Conservation (phyloP, 2,888 invertebrate genomes). For the Tetranychus truncatus region DNA sequence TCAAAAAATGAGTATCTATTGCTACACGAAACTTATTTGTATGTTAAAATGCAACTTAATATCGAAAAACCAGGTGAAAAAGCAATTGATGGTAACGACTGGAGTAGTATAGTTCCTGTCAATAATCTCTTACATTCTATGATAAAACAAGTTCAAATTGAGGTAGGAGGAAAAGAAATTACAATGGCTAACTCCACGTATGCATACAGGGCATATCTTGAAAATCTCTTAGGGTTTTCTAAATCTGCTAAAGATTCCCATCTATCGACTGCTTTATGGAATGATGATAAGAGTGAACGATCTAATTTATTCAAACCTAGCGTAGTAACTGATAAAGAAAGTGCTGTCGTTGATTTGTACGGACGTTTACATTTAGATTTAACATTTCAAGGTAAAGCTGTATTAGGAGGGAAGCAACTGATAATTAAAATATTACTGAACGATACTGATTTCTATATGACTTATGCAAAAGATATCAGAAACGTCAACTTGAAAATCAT, state of each 20-base stretch:
- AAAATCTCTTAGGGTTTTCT: not conserved
- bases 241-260: slow-evolving; percentile 4
- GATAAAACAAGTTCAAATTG: slow-evolving; percentile 5
- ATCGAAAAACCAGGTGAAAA: not conserved
- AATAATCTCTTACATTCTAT: slow-evolving; percentile 3
- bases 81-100: not conserved
- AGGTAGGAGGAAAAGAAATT: not conserved
- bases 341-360: not conserved
- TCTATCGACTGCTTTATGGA: not conserved
- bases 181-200: not conserved
- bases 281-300: too few relatives aligned
- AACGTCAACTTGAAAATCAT: too few relatives aligned
- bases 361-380: slow-evolving; percentile 5
- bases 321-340: not conserved
- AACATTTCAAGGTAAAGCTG: not conserved
- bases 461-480: too few relatives aligned
- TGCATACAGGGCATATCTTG: slow-evolving; percentile 4
- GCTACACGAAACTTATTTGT: slow-evolving; percentile 5
- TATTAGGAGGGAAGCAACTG: slow-evolving; percentile 1
- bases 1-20: slow-evolving; percentile 7
- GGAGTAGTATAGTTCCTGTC: not conserved
- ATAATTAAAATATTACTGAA: too few relatives aligned
- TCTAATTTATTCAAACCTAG: not conserved
- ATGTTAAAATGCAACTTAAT: not conserved
- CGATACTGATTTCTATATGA: too few relatives aligned